Conservation (phyloP, 2,888 invertebrate genomes). For the Xanthia togata region DNA sequence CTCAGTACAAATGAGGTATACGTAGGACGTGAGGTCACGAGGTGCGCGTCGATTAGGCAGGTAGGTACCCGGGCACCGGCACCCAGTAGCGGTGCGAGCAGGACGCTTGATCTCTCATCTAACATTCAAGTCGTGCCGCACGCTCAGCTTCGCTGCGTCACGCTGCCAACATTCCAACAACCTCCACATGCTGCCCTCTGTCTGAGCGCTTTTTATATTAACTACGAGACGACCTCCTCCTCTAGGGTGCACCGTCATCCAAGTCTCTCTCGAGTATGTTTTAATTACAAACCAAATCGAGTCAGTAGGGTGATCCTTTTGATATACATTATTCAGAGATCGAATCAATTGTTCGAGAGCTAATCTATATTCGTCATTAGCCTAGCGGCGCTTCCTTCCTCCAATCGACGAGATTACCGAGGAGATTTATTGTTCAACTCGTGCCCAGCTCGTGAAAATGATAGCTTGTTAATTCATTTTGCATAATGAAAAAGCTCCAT, state of each 20-base stretch:
- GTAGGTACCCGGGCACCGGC: background rate
- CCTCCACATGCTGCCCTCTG: constrained; percentile 28
- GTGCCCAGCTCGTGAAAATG: constrained; percentile 28
- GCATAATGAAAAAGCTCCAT: constrained; percentile 44
- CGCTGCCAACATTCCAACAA: constrained; percentile 20
- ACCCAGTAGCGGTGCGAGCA: background rate
- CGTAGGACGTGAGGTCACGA: constrained; percentile 23
- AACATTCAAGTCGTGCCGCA: constrained; percentile 69
- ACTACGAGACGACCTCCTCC: constrained; percentile 26
- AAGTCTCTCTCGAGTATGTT: background rate
- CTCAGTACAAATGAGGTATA: constrained; percentile 3
- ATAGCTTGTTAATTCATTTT: constrained; percentile 61
- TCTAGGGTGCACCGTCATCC: constrained; percentile 22
- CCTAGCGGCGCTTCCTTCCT: constrained; percentile 41
- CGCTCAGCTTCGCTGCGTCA: constrained; percentile 23
- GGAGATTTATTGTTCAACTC: constrained; percentile 53
- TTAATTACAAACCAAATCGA: constrained; percentile 18
- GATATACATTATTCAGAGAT: constrained; percentile 11
- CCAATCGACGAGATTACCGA: constrained; percentile 46
- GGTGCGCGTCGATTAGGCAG: constrained; percentile 54
- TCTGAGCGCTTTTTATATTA: constrained; percentile 32
- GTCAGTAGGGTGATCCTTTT: constrained; percentile 4
- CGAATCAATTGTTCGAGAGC: constrained; percentile 32
- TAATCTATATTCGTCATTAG: constrained; percentile 58
- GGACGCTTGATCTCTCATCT: constrained; percentile 72